Conservation (phyloP, 2,113 vertebrate species). For the Amazona guildingii region DNA sequence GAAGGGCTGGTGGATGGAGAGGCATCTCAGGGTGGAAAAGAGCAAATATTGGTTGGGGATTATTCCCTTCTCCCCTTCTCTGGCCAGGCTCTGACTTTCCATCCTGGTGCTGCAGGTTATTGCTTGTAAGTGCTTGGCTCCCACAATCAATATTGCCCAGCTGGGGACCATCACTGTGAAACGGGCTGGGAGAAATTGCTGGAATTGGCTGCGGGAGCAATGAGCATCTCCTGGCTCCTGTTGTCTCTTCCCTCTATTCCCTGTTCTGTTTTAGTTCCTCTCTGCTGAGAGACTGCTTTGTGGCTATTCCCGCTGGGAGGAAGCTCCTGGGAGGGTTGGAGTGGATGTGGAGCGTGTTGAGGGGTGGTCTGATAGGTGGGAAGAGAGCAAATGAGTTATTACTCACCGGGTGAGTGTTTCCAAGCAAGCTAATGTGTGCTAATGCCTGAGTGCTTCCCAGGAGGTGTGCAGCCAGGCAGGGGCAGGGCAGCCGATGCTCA, state of each 20-base stretch:
- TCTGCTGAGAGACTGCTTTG: background rate
- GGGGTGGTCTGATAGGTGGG: background rate
- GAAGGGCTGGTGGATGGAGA: background rate
- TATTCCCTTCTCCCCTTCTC: background rate
- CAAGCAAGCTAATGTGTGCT: slow-evolving; percentile 20
- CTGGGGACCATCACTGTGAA: slow-evolving; percentile 1
- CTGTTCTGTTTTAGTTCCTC: background rate
- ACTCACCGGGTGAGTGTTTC: background rate
- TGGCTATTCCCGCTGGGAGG: background rate
- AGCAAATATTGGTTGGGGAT: background rate
- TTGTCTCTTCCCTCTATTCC: background rate
- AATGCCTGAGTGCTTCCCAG: slow-evolving; percentile 25
- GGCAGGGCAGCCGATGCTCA: slow-evolving; percentile 22
- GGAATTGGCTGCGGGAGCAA: background rate
- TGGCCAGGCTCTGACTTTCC: background rate
- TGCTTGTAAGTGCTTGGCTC: background rate
- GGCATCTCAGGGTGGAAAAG: background rate
- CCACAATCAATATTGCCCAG: background rate
- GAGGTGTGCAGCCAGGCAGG: slow-evolving; percentile 19
- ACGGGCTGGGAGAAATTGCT: background rate
- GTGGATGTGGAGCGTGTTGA: background rate
- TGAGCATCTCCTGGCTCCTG: fast-evolving
- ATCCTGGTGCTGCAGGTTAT: background rate
- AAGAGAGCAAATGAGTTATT: background rate
- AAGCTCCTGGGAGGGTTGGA: background rate